A percentile compares a stretch with the other conserved stretches of the same genome.
Conservation (phyloP, 2,888 invertebrate species). For the Metalampra italica region DNA sequence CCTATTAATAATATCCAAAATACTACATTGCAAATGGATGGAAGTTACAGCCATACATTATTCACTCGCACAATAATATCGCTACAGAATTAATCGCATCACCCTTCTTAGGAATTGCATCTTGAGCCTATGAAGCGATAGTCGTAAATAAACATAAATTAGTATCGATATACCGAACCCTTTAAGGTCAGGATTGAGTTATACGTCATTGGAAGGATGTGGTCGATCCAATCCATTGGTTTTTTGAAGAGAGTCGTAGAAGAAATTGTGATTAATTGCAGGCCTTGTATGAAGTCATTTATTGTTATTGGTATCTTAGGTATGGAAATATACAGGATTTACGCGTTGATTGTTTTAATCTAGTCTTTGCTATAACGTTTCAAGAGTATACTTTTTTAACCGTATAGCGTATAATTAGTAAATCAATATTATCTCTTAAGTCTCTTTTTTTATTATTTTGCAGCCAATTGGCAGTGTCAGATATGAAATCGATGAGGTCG, state of each 20-base stretch:
- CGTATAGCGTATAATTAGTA: too few species aligned
- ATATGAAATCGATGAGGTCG: too few species aligned
- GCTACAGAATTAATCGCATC: conserved; percentile 11
- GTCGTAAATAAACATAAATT: conserved; percentile 49
- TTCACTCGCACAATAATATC: conserved; percentile 8
- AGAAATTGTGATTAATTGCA: conserved; percentile 41
- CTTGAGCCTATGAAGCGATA: conserved; percentile 12
- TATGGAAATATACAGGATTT: neutral
- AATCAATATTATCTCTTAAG: too few species aligned
- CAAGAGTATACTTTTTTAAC: too few species aligned
- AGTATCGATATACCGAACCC: conserved; percentile 32
- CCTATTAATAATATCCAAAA: neutral
- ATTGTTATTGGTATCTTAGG: neutral
- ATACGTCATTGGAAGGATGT: conserved; percentile 46
- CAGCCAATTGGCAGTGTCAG: too few species aligned
- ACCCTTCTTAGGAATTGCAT: conserved; percentile 10
- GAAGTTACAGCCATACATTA: conserved; percentile 12
- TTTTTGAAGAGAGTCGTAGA: conserved; percentile 35
- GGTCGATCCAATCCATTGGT: conserved; percentile 50
- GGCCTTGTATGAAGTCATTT: too few species aligned
- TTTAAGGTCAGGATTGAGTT: conserved; percentile 54
- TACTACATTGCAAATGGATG: neutral
- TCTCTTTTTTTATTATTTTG: too few species aligned
- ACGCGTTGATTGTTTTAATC: too few species aligned
- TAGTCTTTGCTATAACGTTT: too few species aligned